Evolutionary conservation across 53 echinoderm and acorn worm species (phyloP).

Genomic region (Zoroaster sp.): DNA sequence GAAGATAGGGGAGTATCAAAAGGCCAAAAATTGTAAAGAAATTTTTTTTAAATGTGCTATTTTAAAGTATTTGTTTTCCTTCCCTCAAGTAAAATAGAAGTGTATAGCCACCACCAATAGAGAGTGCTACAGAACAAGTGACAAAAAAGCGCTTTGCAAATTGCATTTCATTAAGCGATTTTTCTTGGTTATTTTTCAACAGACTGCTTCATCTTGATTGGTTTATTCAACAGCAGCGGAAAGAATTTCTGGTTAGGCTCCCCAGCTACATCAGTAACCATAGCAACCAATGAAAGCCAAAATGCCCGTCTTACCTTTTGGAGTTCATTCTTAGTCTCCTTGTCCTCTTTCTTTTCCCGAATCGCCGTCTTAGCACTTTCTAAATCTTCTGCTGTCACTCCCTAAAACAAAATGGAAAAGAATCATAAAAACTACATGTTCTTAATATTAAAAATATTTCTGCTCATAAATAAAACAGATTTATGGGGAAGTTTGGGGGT

Average conservation of each 20-base stretch:
- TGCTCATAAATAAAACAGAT: neutral
- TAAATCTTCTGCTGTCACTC: constrained; percentile 96
- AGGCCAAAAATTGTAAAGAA: too few species aligned
- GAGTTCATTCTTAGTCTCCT: constrained; percentile 48
- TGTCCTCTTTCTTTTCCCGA: constrained; percentile 33
- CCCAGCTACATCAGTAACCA: neutral
- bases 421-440: too few species aligned
- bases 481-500: neutral
- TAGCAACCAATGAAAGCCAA: neutral
- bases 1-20: too few species aligned
- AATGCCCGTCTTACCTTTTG: constrained; percentile 17
- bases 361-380: constrained; percentile 84
- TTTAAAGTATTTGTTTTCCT: too few species aligned
- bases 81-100: too few species aligned
- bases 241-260: neutral
- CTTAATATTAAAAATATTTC: neutral
- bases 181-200: neutral
- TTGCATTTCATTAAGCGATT: neutral
- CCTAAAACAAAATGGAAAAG: too few species aligned
- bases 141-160: neutral
- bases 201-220: too few species aligned
- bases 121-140: neutral
- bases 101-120: too few species aligned
- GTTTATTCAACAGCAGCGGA: neutral
- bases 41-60: too few species aligned